phyloP scores from a whole-genome alignment of 2,797 vertebrate species.

The Characodon lateralis region DNA sequence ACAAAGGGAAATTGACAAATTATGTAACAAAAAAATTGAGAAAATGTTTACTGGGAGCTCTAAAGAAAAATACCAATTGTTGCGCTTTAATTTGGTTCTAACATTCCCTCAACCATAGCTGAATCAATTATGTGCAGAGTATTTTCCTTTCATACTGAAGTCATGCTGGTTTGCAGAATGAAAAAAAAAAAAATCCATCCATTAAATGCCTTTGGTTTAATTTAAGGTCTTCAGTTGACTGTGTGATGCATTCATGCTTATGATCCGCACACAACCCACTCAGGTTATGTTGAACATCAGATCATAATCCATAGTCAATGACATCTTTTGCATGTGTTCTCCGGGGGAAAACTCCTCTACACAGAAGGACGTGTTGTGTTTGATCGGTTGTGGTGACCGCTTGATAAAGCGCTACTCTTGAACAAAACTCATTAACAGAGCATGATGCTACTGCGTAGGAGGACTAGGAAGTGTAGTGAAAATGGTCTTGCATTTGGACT shows the following conservation, averaged over 20 bases:
- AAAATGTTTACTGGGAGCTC: constrained; percentile 40
- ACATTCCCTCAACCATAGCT: constrained; percentile 43
- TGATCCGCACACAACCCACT: constrained; percentile 65
- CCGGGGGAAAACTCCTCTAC: constrained; percentile 61
- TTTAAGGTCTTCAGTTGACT: constrained; percentile 48
- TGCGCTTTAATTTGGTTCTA: constrained; percentile 51
- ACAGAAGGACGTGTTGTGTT: constrained; percentile 20
- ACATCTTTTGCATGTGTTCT: constrained; percentile 37
- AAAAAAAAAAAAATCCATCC: constrained; percentile 32
- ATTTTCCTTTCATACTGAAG: constrained; percentile 38
- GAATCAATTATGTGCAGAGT: constrained; percentile 69
- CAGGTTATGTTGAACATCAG: constrained; percentile 43
- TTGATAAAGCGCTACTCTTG: constrained; percentile 53
- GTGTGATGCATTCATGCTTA: constrained; percentile 49
- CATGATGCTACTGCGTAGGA: constrained; percentile 51
- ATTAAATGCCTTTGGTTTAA: constrained; percentile 50
- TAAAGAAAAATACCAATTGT: constrained; percentile 51
- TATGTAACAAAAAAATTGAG: constrained; percentile 46
- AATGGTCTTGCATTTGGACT: constrained; percentile 30
- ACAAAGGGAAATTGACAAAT: constrained; percentile 49
- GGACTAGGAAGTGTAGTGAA: constrained; percentile 41
- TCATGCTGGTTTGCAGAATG: constrained; percentile 35
- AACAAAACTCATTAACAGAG: constrained; percentile 56
- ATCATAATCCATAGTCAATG: constrained; percentile 57
- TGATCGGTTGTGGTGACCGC: constrained; percentile 43